Evolutionary conservation across 2,888 invertebrate species (phyloP), one percentile per base, ranked within the genome.

Genomic region (Agrochola lychnidis): DNA sequence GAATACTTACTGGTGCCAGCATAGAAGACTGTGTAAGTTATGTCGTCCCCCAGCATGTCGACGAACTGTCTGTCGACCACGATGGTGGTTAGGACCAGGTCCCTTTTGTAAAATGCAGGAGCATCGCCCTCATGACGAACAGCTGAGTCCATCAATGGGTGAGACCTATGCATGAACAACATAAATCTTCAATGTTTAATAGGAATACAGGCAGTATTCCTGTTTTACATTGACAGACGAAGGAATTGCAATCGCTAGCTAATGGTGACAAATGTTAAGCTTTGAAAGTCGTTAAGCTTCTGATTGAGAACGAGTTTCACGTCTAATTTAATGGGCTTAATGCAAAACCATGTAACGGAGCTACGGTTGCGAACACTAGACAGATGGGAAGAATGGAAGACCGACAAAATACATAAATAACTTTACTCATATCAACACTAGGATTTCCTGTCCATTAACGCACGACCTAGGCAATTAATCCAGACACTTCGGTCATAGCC

Each of bases 71-170:
- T 94, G 91, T 98, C 97, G 7, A 97, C 97, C 30, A 97, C 97
- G 45, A 98, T 92, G 30, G 97, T 97, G 2, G 97, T 97, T 70
- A 98, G 97, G 22, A 97, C 97, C 77, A 97, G 92, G 90, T 98
- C 97, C 51, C 97, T 93, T 86, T 97, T 97, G 93, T 97, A 97
- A 90, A 97, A 97, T 0, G 97, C 97, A 1, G 98, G 98, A 30
- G 97, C 94, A 77, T 97, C 97, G 63, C 97, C 97, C 81, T 97
- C 97, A 84, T 97, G 97, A 1, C 97, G 96, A 14, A 98, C 98
- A 1, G 98, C 97, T 19, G 97, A 97, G 89, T 98, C 98, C 98
- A 98, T 98, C 76, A 98, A 93, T 1, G 98, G 98, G 92, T 98
- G 98, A 19, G 97, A 97, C 90, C 97, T 97, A 78, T 48, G 79